These are phyloP conservation scores for Epinotia bilunana DNA, from an alignment of 2,888 invertebrate genomes.

Conservation along the genomic window DNA sequence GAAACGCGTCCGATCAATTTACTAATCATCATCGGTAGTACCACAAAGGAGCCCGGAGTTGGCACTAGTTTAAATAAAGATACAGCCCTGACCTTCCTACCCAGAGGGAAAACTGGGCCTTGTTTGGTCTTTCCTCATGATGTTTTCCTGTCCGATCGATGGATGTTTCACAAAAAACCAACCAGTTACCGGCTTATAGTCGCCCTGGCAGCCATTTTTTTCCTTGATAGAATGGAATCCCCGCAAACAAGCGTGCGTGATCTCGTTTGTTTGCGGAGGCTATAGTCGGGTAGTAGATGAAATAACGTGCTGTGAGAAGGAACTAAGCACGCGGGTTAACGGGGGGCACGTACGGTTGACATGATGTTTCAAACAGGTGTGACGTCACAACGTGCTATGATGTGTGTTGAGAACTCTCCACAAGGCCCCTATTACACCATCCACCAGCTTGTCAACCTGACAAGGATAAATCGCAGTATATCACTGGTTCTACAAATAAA, in stretches of 20 bases:
- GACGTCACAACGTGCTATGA: neutral
- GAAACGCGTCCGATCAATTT: neutral
- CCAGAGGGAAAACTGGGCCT: too few relatives aligned
- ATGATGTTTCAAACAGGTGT: neutral
- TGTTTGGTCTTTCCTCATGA: too few relatives aligned
- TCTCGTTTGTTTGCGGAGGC: conserved; percentile 36
- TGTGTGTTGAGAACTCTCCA: neutral
- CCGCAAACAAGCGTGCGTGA: conserved; percentile 43
- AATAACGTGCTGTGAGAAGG: neutral
- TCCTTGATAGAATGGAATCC: conserved; percentile 13
- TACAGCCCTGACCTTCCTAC: too few relatives aligned
- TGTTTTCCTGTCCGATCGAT: neutral
- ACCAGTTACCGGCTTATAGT: neutral
- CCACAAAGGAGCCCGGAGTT: too few relatives aligned
- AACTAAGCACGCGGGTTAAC: neutral
- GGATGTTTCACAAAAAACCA: neutral
- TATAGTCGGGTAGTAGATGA: conserved; percentile 33
- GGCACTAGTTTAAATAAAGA: too few relatives aligned
- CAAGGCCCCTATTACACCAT: too few relatives aligned
- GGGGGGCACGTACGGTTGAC: neutral
- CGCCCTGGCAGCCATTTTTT: neutral
- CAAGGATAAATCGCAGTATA: too few relatives aligned
- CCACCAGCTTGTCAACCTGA: too few relatives aligned
- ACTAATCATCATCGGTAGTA: too few relatives aligned
- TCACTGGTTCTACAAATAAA: too few relatives aligned